Conservation (phyloP, 2,888 invertebrate species). For the Epistrophe grossulariae region DNA sequence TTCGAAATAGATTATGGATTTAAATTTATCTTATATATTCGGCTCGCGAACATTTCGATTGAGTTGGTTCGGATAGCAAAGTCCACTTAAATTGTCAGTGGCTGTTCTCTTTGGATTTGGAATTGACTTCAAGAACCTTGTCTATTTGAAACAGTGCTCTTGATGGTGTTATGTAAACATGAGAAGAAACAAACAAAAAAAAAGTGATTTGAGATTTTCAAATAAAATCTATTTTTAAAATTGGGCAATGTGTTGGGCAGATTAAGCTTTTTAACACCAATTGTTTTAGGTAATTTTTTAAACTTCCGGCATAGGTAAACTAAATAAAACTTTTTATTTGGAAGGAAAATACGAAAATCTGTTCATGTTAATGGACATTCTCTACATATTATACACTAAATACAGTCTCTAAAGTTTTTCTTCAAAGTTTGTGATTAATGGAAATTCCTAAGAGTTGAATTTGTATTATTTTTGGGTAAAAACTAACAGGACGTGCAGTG, state of each 20-base stretch:
- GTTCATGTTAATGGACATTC: not conserved
- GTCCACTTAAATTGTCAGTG: constrained; percentile 69
- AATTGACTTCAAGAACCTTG: constrained; percentile 58
- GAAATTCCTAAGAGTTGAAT: too few species aligned
- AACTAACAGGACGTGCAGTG: too few species aligned
- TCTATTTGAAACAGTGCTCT: constrained; percentile 50
- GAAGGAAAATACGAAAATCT: too few species aligned
- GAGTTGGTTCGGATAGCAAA: constrained; percentile 45
- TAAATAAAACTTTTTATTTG: too few species aligned
- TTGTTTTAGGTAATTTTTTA: not conserved
- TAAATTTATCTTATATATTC: constrained; percentile 14
- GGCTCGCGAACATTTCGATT: constrained; percentile 23
- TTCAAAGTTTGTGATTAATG: too few species aligned
- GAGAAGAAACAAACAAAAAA: constrained; percentile 31
- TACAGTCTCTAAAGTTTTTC: too few species aligned
- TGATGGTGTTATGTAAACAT: constrained; percentile 56
- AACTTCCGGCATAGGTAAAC: not conserved
- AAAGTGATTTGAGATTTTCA: constrained; percentile 32
- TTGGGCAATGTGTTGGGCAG: not conserved
- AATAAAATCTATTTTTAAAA: constrained; percentile 32
- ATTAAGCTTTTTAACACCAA: constrained; percentile 16
- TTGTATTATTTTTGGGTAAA: too few species aligned
- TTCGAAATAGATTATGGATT: not conserved
- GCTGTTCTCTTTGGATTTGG: constrained; percentile 62
- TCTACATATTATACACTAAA: too few species aligned